Percentiles rank a stretch among this genome's conserved stretches.
phyloP scores from a whole-genome alignment of 2,888 invertebrate genomes.

The Drosophila paranaensis region DNA sequence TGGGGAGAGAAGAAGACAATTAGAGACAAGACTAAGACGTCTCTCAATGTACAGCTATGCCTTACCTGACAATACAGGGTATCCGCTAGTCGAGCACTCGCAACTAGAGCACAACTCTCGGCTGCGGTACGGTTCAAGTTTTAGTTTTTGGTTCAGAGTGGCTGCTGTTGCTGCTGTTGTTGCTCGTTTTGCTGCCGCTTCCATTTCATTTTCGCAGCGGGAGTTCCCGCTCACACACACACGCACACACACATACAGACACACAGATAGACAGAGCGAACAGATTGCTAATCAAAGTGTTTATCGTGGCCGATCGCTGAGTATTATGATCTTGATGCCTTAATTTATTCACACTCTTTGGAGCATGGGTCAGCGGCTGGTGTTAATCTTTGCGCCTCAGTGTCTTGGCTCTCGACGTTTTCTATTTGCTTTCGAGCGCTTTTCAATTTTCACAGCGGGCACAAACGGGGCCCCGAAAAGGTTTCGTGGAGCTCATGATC shows the following conservation, averaged over 20 bases:
- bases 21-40: too few relatives aligned
- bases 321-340: constrained; percentile 80
- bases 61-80: background rate
- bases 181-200: constrained; percentile 70
- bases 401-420: constrained; percentile 53
- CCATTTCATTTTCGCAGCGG: constrained; percentile 79
- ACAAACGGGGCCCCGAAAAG: constrained; percentile 4
- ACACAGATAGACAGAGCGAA: constrained; percentile 18
- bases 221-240: constrained; percentile 56
- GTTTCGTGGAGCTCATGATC: constrained; percentile 35
- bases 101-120: background rate
- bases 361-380: constrained; percentile 38
- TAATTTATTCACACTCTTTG: constrained; percentile 82
- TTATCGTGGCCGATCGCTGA: constrained; percentile 80
- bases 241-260: constrained; percentile 30
- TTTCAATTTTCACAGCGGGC: constrained; percentile 76
- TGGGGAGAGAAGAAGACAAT: background rate
- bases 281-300: constrained; percentile 77
- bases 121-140: constrained; percentile 11
- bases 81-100: background rate
- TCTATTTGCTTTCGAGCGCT: constrained; percentile 76
- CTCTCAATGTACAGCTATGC: background rate
- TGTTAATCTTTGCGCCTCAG: constrained; percentile 72
- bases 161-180: constrained; percentile 28
- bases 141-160: constrained; percentile 28